phyloP scores from a whole-genome alignment of 2,888 invertebrate genomes.

The Lasioglossum leucozonium region DNA sequence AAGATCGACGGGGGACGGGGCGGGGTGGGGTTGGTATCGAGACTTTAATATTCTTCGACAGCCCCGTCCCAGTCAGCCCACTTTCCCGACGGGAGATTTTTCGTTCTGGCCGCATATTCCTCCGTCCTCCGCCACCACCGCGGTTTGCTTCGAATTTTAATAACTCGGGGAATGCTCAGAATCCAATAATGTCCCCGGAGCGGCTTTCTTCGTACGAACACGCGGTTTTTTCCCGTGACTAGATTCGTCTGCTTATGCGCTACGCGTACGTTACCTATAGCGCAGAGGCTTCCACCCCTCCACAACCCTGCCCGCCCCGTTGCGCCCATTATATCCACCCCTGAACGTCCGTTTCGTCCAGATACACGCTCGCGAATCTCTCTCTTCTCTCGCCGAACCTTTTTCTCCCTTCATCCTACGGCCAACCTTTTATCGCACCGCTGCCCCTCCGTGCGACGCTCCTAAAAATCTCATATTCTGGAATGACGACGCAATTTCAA shows the following conservation, averaged over 20 bases:
- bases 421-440: slow-evolving; percentile 6
- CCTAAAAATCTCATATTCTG: slow-evolving; percentile 81
- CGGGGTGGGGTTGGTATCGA: slow-evolving; percentile 64
- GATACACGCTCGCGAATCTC: slow-evolving; percentile 46
- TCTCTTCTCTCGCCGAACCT: slow-evolving; percentile 16
- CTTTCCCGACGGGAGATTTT: slow-evolving; percentile 63
- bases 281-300: not conserved
- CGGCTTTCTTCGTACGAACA: slow-evolving; percentile 65
- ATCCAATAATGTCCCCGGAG: slow-evolving; percentile 82
- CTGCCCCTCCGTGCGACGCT: slow-evolving; percentile 21
- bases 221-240: slow-evolving; percentile 49
- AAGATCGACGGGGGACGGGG: slow-evolving; percentile 57
- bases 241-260: slow-evolving; percentile 60
- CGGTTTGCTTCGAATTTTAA: slow-evolving; percentile 83
- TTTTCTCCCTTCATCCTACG: slow-evolving; percentile 15
- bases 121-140: slow-evolving; percentile 61
- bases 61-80: slow-evolving; percentile 75
- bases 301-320: not conserved
- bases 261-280: slow-evolving; percentile 53
- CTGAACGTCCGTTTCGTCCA: slow-evolving; percentile 69
- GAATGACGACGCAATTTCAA: slow-evolving; percentile 81
- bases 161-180: slow-evolving; percentile 84
- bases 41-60: slow-evolving; percentile 81
- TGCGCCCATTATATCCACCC: slow-evolving; percentile 68
- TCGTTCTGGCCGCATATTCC: slow-evolving; percentile 40